Evolutionary conservation across 2,888 invertebrate species (phyloP).

Genomic region (Lepidocyrtinus sp.): DNA sequence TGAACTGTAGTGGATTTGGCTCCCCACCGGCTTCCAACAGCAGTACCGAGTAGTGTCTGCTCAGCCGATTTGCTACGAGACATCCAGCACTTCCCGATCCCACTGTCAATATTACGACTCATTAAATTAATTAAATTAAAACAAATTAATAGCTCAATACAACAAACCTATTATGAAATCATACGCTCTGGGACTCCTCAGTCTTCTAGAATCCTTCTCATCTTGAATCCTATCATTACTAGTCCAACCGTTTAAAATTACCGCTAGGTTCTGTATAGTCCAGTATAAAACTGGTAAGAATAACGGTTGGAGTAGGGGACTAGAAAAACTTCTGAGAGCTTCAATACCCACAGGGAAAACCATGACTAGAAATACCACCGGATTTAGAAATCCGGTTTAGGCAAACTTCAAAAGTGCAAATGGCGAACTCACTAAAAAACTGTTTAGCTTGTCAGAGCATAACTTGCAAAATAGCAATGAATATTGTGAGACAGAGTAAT

Average conservation of each 20-base stretch:
- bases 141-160: neutral
- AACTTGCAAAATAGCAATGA: too few species aligned
- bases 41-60: neutral
- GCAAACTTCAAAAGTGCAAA: too few species aligned
- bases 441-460: too few species aligned
- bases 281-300: constrained; percentile 46
- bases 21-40: constrained; percentile 45
- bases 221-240: constrained; percentile 45
- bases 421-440: too few species aligned
- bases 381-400: too few species aligned
- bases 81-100: constrained; percentile 46
- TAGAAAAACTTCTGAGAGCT: constrained; percentile 3
- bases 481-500: too few species aligned
- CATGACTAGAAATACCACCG: too few species aligned
- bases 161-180: constrained; percentile 57
- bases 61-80: constrained; percentile 43
- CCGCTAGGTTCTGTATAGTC: constrained; percentile 20
- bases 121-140: neutral
- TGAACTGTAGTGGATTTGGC: constrained; percentile 40
- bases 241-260: constrained; percentile 33
- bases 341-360: neutral
- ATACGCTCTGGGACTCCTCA: constrained; percentile 12
- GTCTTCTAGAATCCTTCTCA: constrained; percentile 10
- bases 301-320: constrained; percentile 35
- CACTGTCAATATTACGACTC: constrained; percentile 12